A percentile compares a stretch with the other conserved stretches of the same genome.
These are phyloP conservation scores for Heliconius himera DNA, from an alignment of 1,140 invertebrate genomes.

Conservation along the genomic window DNA sequence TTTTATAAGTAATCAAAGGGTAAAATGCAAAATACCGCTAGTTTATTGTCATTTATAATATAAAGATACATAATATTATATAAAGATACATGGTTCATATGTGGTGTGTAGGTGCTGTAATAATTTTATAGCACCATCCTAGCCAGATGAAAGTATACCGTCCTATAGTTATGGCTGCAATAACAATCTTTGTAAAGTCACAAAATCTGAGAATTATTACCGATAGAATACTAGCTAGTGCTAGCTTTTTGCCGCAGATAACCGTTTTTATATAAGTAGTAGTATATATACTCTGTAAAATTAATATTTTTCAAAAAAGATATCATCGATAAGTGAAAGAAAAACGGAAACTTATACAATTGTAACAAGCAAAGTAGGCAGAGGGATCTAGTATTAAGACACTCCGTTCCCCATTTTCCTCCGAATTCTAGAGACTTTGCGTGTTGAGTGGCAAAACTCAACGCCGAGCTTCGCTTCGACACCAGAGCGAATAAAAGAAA, in stretches of 20 bases:
- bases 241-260: neutral
- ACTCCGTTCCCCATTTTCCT: no score
- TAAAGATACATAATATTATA: neutral
- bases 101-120: neutral
- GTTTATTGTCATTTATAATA: neutral
- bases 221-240: neutral
- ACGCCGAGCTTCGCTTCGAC: no score
- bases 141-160: neutral
- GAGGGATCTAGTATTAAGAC: no score
- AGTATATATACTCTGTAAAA: neutral
- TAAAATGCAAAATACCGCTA: neutral
- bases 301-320: neutral
- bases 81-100: neutral
- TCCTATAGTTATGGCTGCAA: neutral
- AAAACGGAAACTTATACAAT: no score
- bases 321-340: no score
- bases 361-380: no score
- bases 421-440: no score
- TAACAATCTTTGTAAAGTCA: conserved; percentile 7
- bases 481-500: no score
- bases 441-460: no score
- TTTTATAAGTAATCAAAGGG: neutral
- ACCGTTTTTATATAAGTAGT: neutral
- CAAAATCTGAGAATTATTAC: neutral
- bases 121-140: neutral